Evolutionary conservation across 2,797 vertebrate genomes (phyloP).

Genomic region (Alosa sapidissima): DNA sequence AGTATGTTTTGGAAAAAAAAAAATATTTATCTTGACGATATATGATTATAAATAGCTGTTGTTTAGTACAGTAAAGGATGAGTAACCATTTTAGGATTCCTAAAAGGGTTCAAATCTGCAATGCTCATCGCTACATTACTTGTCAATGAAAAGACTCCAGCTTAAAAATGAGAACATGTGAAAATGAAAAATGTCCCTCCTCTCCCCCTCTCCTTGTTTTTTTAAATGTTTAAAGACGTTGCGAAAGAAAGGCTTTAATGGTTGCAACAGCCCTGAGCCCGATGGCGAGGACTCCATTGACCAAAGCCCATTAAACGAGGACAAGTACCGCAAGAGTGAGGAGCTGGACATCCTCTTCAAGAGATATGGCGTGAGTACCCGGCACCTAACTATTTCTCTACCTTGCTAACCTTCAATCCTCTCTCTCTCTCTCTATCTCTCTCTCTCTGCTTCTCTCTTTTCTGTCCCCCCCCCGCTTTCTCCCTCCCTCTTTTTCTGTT

Average conservation of each 20-base stretch:
- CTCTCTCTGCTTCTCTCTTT: conserved; percentile 54
- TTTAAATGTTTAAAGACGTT: conserved; percentile 78
- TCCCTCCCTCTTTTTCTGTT: conserved; percentile 45
- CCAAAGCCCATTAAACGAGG: conserved; percentile 95
- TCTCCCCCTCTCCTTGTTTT: conserved; percentile 47
- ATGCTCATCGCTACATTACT: neutral
- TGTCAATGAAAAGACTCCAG: neutral
- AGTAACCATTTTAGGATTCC: neutral
- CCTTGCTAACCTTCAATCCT: conserved; percentile 48
- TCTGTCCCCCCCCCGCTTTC: conserved; percentile 44
- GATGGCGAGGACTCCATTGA: conserved; percentile 97
- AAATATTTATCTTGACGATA: neutral
- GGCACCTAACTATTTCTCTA: conserved; percentile 35
- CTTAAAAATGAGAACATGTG: neutral
- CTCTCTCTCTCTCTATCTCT: conserved; percentile 63
- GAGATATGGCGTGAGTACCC: conserved; percentile 94
- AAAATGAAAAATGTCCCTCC: conserved; percentile 47
- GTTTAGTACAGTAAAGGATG: neutral
- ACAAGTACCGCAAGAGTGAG: conserved; percentile 94
- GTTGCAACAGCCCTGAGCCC: conserved; percentile 98
- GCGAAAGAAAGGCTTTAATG: conserved; percentile 99
- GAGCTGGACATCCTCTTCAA: conserved; percentile 98
- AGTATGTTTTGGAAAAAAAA: neutral
- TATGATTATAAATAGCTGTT: neutral
- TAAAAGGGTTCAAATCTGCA: neutral